These are phyloP conservation scores for Danio albolineatus DNA, from an alignment of 2,797 vertebrate species.

Conservation along the genomic window DNA sequence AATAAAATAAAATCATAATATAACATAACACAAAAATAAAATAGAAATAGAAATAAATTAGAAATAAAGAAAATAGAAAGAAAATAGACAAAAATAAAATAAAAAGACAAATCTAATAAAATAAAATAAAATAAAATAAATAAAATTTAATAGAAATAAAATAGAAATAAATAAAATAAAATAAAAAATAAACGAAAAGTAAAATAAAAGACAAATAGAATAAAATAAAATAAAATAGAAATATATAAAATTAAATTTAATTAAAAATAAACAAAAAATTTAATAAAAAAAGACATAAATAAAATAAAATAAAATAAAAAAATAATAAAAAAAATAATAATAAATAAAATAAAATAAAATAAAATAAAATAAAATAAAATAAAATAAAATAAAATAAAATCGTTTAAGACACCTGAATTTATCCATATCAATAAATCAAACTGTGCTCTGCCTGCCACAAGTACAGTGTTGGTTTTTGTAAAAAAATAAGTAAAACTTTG, in stretches of 20 bases:
- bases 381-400: not conserved
- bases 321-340: not conserved
- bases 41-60: not conserved
- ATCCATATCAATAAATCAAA: conserved; percentile 33
- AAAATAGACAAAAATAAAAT: not conserved
- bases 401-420: not conserved
- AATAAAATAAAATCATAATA: too few relatives aligned
- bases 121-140: not conserved
- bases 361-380: too few relatives aligned
- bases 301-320: not conserved
- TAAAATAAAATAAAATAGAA: not conserved
- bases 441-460: conserved; percentile 4
- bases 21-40: too few relatives aligned
- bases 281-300: not conserved
- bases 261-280: too few relatives aligned
- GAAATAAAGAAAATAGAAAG: too few relatives aligned
- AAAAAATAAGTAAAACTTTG: conserved; percentile 16
- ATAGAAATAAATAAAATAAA: not conserved
- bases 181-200: too few relatives aligned
- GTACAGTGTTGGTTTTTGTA: not conserved
- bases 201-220: too few relatives aligned
- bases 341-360: not conserved
- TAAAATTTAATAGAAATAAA: not conserved
- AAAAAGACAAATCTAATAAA: not conserved
- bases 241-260: not conserved